Conservation (phyloP, 1,140 invertebrate species). For the Pantala flavescens region DNA sequence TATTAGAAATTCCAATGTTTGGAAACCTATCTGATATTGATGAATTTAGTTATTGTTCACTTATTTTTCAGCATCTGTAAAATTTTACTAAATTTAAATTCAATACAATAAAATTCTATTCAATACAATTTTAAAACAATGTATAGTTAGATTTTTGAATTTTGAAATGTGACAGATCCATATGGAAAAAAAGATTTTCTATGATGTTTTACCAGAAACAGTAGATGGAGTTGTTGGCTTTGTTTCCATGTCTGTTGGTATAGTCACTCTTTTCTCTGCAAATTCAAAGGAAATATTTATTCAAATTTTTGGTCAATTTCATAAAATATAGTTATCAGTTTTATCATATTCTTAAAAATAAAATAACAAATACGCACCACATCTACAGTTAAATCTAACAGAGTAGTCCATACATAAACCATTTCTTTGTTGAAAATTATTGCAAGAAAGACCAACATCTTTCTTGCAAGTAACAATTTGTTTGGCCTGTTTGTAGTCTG, state of each 20-base stretch:
- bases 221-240: neutral
- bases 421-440: conserved; percentile 25
- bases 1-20: too few species aligned
- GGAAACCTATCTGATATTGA: too few species aligned
- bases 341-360: too few species aligned
- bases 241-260: neutral
- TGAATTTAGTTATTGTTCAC: too few species aligned
- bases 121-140: too few species aligned
- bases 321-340: too few species aligned
- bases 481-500: conserved; percentile 22
- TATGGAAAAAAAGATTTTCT: neutral
- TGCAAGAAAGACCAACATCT: conserved; percentile 24
- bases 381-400: conserved; percentile 36
- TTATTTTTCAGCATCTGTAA: too few species aligned
- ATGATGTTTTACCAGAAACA: neutral
- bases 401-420: conserved; percentile 33
- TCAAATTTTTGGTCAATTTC: too few species aligned
- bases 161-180: neutral
- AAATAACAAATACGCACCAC: conserved; percentile 23
- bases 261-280: conserved; percentile 2
- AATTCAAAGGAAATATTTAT: neutral
- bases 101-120: too few species aligned
- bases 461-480: conserved; percentile 25
- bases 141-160: too few species aligned
- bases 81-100: too few species aligned